phyloP scores from a whole-genome alignment of 2,888 invertebrate genomes.

The Gastracanthus pulcherrimus region DNA sequence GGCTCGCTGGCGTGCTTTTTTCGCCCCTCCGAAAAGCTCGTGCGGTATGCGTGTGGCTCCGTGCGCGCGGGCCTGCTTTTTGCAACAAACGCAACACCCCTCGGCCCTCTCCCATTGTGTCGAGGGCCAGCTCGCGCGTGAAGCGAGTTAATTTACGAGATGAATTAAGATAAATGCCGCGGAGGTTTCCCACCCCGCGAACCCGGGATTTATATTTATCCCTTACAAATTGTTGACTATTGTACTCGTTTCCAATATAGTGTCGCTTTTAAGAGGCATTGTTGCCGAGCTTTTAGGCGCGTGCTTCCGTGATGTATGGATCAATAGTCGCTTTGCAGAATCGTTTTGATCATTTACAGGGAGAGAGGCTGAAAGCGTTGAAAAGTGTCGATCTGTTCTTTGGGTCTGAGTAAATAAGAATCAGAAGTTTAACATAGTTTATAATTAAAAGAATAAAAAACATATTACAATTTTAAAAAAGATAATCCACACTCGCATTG shows the following conservation, averaged over 20 bases:
- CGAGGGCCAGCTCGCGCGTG: conserved; percentile 32
- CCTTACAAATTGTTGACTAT: conserved; percentile 44
- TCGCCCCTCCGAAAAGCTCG: not conserved
- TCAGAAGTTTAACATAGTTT: too few relatives aligned
- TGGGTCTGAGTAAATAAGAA: too few relatives aligned
- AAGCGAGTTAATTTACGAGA: conserved; percentile 45
- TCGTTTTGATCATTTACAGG: too few relatives aligned
- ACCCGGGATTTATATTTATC: conserved; percentile 49
- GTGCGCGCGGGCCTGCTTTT: not conserved
- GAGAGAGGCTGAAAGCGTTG: too few relatives aligned
- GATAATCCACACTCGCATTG: too few relatives aligned
- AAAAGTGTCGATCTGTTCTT: too few relatives aligned
- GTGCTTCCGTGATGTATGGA: not conserved
- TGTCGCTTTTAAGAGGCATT: conserved; percentile 20
- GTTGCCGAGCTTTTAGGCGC: conserved; percentile 11
- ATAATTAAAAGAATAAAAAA: too few relatives aligned
- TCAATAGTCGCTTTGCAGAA: not conserved
- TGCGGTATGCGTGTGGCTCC: not conserved
- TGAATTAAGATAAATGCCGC: conserved; percentile 51
- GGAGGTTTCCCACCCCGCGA: not conserved
- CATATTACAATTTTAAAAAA: too few relatives aligned
- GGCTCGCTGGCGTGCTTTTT: not conserved
- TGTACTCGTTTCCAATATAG: conserved; percentile 20
- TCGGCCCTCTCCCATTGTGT: not conserved
- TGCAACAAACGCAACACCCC: not conserved